A percentile compares a stretch with the other conserved stretches of the same genome.
Conservation (phyloP, 2,113 vertebrate genomes). For the Oplegnathus fasciatus region DNA sequence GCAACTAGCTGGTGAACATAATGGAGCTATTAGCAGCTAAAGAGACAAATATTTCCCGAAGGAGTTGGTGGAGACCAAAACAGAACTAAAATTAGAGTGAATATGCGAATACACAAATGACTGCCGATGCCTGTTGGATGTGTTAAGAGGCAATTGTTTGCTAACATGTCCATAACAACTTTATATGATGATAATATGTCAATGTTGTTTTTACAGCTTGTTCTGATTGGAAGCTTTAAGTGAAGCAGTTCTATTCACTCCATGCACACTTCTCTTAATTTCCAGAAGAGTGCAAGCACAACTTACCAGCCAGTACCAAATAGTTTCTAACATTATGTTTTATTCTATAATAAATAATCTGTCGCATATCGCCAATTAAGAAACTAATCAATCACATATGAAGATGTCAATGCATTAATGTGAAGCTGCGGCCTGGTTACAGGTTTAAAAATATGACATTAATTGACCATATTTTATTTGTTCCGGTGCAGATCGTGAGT, state of each 20-base stretch:
- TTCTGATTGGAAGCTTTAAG: background rate
- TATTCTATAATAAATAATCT: background rate
- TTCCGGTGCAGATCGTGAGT: conserved; percentile 88
- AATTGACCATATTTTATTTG: background rate
- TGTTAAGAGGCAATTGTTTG: background rate
- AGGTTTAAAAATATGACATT: background rate
- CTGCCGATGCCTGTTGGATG: too few relatives aligned
- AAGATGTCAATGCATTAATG: background rate
- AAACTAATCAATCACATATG: background rate
- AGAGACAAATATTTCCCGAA: background rate
- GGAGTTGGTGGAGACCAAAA: conserved; percentile 1
- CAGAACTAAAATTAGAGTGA: background rate
- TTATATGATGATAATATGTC: background rate
- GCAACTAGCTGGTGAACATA: background rate
- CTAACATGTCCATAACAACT: background rate
- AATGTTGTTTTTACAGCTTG: background rate
- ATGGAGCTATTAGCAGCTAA: background rate
- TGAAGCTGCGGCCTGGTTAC: background rate
- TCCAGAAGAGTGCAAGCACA: background rate
- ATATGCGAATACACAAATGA: background rate
- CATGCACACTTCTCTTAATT: background rate
- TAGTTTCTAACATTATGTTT: background rate
- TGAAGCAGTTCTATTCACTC: background rate
- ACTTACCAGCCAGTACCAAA: background rate
- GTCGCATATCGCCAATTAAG: background rate